Evolutionary conservation across 1,140 invertebrate genomes (phyloP).

Genomic region (Riptortus pedestris): DNA sequence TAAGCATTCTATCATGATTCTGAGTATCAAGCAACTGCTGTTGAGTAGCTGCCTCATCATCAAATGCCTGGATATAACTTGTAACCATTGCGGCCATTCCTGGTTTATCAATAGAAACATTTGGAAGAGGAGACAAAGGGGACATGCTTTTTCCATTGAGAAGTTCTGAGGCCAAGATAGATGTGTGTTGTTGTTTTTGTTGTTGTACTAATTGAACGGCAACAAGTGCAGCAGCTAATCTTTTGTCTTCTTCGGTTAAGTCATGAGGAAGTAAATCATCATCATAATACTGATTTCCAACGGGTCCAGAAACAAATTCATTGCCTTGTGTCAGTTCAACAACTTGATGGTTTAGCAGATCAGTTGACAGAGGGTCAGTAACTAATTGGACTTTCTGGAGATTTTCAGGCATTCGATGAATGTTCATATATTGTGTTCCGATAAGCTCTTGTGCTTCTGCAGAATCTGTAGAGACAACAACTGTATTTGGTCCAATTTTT

Average conservation of each 20-base stretch:
- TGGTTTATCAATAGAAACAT: constrained; percentile 30
- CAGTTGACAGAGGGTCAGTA: constrained; percentile 37
- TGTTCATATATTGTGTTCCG: constrained; percentile 41
- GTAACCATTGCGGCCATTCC: constrained; percentile 31
- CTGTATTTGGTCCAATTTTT: neutral
- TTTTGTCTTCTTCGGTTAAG: constrained; percentile 42
- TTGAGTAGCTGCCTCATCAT: constrained; percentile 28
- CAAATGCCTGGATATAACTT: constrained; percentile 33
- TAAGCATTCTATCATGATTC: constrained; percentile 29
- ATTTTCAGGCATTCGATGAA: constrained; percentile 40
- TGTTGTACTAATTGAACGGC: constrained; percentile 44
- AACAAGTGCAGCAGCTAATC: constrained; percentile 42
- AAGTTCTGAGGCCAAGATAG: constrained; percentile 24
- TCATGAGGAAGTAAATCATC: constrained; percentile 39
- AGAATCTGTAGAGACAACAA: constrained; percentile 19
- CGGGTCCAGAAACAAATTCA: constrained; percentile 37
- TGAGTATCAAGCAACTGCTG: constrained; percentile 28
- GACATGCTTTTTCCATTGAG: constrained; percentile 21
- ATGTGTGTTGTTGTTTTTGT: constrained; percentile 39
- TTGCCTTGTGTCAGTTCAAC: constrained; percentile 41
- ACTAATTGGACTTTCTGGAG: constrained; percentile 38
- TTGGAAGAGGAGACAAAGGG: constrained; percentile 28
- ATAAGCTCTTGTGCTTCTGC: constrained; percentile 26
- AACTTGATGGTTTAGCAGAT: constrained; percentile 41
- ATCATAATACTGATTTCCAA: constrained; percentile 40